A percentile compares a stretch with the other conserved stretches of the same genome.
These are phyloP conservation scores for Okapia johnstoni DNA, from an alignment of 2,113 vertebrate species.

Conservation along the genomic window DNA sequence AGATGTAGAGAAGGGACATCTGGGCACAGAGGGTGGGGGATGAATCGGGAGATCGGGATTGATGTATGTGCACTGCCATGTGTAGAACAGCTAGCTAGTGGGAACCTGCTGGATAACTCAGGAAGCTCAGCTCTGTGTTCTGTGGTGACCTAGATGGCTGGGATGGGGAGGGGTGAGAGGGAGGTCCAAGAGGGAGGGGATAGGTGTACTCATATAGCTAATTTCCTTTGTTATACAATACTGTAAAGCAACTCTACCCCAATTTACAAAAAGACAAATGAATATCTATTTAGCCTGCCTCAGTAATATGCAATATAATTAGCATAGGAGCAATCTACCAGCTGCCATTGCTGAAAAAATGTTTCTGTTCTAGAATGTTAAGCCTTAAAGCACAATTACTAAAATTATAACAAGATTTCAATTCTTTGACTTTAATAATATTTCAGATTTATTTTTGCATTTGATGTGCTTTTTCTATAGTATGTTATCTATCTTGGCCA, in stretches of 20 bases:
- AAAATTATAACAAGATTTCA: not conserved
- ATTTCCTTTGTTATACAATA: not conserved
- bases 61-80: not conserved
- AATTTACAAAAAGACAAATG: not conserved
- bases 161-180: not conserved
- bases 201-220: not conserved
- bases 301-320: not conserved
- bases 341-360: not conserved
- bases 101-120: not conserved
- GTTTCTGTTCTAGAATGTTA: not conserved
- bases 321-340: not conserved
- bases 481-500: not conserved
- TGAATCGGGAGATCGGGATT: not conserved
- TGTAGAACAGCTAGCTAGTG: not conserved
- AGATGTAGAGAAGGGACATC: not conserved
- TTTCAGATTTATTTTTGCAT: not conserved
- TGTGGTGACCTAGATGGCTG: not conserved
- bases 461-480: not conserved
- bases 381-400: not conserved
- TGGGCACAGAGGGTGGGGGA: not conserved
- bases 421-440: not conserved
- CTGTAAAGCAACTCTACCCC: not conserved
- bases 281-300: not conserved
- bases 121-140: not conserved
- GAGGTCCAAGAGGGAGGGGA: not conserved